Evolutionary conservation across 2,113 vertebrate genomes (phyloP).

Genomic region (Marmota monax): DNA sequence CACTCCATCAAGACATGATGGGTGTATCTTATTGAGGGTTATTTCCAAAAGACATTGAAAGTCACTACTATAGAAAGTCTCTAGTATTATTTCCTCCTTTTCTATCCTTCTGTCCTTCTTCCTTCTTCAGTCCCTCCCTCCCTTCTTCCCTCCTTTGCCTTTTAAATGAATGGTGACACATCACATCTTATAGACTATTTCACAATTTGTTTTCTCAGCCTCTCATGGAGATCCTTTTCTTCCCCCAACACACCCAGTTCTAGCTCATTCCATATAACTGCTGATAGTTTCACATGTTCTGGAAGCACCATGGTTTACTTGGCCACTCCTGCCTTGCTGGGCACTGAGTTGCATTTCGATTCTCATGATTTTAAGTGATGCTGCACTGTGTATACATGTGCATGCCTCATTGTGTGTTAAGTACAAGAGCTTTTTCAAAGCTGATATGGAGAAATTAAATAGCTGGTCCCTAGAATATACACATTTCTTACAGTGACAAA

Average conservation of each 20-base stretch:
- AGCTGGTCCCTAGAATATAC: not conserved
- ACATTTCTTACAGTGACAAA: constrained; percentile 31
- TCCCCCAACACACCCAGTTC: not conserved
- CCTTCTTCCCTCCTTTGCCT: not conserved
- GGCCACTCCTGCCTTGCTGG: not conserved
- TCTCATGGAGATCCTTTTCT: not conserved
- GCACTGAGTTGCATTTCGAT: not conserved
- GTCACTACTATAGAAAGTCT: not conserved
- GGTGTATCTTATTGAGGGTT: not conserved
- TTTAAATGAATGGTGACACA: not conserved
- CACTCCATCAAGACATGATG: not conserved
- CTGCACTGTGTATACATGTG: not conserved
- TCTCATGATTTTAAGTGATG: not conserved
- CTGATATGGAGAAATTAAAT: not conserved
- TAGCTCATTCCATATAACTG: not conserved
- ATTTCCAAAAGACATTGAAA: constrained; percentile 13
- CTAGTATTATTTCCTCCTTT: not conserved
- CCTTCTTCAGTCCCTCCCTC: not conserved
- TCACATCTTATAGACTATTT: not conserved
- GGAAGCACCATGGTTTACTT: not conserved
- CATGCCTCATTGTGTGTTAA: not conserved
- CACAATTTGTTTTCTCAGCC: not conserved
- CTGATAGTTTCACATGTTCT: not conserved
- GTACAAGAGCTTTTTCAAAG: not conserved
- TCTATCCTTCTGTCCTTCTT: not conserved